Evolutionary conservation across 2,113 vertebrate genomes (phyloP).

Genomic region (Saccopteryx bilineata): DNA sequence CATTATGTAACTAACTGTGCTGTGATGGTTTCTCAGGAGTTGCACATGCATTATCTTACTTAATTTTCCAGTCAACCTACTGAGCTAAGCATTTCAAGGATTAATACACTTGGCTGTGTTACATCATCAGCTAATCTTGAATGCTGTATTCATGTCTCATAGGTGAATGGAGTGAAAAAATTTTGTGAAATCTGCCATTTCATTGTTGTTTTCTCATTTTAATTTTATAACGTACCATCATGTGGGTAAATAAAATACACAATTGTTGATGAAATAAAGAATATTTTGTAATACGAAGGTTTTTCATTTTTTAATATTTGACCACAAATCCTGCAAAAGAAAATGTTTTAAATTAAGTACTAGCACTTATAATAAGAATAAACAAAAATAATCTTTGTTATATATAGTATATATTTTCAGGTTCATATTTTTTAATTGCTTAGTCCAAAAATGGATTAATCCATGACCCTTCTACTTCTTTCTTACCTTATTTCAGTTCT

Average conservation of each 20-base stretch:
- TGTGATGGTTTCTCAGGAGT: conserved; percentile 5
- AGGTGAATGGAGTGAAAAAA: conserved; percentile 18
- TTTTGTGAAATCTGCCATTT: not conserved
- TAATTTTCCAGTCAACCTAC: conserved; percentile 54
- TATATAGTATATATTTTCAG: not conserved
- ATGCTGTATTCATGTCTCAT: not conserved
- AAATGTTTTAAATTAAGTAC: conserved; percentile 20
- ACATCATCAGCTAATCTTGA: conserved; percentile 22
- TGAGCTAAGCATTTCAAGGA: conserved; percentile 51
- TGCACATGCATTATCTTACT: conserved; percentile 53
- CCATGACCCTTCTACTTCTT: not conserved
- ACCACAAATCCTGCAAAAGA: not conserved
- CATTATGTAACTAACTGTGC: not conserved
- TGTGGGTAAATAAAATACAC: not conserved
- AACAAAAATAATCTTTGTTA: conserved; percentile 9
- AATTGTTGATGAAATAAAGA: not conserved
- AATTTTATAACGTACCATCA: conserved; percentile 5
- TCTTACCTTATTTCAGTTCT: not conserved
- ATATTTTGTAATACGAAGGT: not conserved
- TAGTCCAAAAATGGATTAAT: not conserved
- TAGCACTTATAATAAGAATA: not conserved
- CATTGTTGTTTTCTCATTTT: conserved; percentile 13
- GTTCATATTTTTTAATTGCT: not conserved
- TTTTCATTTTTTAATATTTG: not conserved
- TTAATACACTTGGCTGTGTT: not conserved